Conservation (phyloP, 1,140 invertebrate genomes). For the Gonatopus flavifemur region DNA sequence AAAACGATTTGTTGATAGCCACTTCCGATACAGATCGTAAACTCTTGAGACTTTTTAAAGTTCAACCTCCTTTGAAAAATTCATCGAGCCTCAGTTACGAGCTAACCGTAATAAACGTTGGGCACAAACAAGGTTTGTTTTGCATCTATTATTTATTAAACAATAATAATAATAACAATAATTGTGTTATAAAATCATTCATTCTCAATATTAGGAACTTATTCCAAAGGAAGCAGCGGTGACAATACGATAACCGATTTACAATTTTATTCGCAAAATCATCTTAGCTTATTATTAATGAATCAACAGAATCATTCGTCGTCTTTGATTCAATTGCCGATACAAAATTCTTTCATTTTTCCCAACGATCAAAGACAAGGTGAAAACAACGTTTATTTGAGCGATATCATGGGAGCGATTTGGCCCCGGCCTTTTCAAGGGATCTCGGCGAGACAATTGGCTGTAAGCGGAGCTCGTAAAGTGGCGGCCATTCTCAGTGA, state of each 20-base stretch:
- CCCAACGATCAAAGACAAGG: constrained; percentile 29
- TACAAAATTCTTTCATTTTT: constrained; percentile 55
- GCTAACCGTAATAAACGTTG: constrained; percentile 29
- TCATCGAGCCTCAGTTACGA: constrained; percentile 24
- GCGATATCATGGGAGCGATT: constrained; percentile 58
- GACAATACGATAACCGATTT: constrained; percentile 62
- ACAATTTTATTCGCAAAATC: constrained; percentile 81
- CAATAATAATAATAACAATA: neutral
- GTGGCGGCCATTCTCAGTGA: constrained; percentile 84
- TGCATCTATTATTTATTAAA: neutral
- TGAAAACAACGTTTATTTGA: constrained; percentile 52
- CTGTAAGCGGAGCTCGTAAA: constrained; percentile 85
- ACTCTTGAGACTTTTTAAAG: constrained; percentile 40
- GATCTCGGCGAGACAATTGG: constrained; percentile 71
- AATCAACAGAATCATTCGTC: constrained; percentile 61
- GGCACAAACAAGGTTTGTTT: constrained; percentile 43
- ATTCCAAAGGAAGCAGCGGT: constrained; percentile 6
- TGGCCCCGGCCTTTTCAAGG: constrained; percentile 69
- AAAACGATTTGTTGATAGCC: constrained; percentile 45
- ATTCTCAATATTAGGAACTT: constrained; percentile 11
- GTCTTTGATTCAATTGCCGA: constrained; percentile 68
- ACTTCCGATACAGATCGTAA: constrained; percentile 35
- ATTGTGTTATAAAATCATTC: neutral
- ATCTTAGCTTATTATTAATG: constrained; percentile 74
- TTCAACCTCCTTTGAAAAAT: constrained; percentile 25